Percentiles rank a stretch among this genome's conserved stretches.
Conservation (phyloP, 2,888 invertebrate species). For the Dynastes hyllus region DNA sequence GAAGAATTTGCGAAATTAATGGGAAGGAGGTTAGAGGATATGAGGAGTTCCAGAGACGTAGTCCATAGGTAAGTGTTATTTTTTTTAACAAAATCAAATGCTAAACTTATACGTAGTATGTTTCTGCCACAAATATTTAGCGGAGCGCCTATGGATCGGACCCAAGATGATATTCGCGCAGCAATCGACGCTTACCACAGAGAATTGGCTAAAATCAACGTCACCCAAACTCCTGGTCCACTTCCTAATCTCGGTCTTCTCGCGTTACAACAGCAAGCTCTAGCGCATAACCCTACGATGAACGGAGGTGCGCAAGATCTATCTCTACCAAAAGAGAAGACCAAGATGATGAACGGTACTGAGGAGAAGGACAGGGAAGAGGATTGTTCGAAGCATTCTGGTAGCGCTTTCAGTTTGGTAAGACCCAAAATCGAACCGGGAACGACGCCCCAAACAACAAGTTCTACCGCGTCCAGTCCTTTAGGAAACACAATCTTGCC, state of each 20-base stretch:
- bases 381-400: constrained; percentile 84
- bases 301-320: constrained; percentile 88
- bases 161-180: constrained; percentile 92
- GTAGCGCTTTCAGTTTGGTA: constrained; percentile 91
- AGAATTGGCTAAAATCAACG: constrained; percentile 92
- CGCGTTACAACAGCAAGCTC: constrained; percentile 84
- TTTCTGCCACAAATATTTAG: constrained; percentile 90
- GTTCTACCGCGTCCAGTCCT: constrained; percentile 89
- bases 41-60: constrained; percentile 81
- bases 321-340: constrained; percentile 87
- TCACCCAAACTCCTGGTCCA: constrained; percentile 71
- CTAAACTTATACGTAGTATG: constrained; percentile 79
- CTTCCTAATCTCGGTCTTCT: constrained; percentile 76
- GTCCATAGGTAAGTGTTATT: constrained; percentile 36
- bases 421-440: constrained; percentile 90
- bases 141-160: constrained; percentile 76
- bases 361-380: constrained; percentile 78
- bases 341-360: constrained; percentile 79
- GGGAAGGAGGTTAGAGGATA: constrained; percentile 83
- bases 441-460: constrained; percentile 75
- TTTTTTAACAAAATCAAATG: constrained; percentile 44
- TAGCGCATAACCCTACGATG: constrained; percentile 72
- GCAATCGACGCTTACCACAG: constrained; percentile 94
- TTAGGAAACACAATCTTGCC: constrained; percentile 90
- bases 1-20: constrained; percentile 96